Base-by-base conservation (phyloP, 2,797 vertebrate species). In the Paguma larvata region DNA sequence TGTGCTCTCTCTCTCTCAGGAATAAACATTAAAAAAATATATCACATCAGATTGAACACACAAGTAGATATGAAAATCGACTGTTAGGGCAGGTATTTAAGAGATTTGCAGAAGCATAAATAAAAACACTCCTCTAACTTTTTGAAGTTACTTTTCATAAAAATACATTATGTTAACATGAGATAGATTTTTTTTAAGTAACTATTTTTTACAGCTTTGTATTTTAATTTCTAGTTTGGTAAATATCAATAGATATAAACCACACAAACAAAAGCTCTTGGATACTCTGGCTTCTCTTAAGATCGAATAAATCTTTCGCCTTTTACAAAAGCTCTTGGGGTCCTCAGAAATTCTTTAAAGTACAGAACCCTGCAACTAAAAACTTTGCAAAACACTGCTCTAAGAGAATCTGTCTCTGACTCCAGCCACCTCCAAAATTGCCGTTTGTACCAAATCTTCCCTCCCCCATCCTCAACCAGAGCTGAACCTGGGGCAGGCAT, bases 211-310 rank as follows among this genome's bases (percentile, higher is more conserved):
- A 53, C 88, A 48, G 23, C 41, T 89, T 88, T 91, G 10, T 3
- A 5, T 90, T 92, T 73, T 84, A 65, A 85, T 48, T 87, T 94
- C 65, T 94, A 77, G 92, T 95, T 85, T 88, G 62, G 70, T 51
- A 83, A 95, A 23, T 67, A 80, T 59, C 77, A 91, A 83, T 13
- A 53, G 12, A 85, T 84, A 65, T 48, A 92, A 44, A 25, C 13
- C 44, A 89, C 62, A 88, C 41, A 79, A 88, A 91, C 34, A 67
- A 88, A 93, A 84, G 56, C 32, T 91, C 14, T 73, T 78, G 56
- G 56, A 38, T 38, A 38, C 38, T 38, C 38, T 38, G 38, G 38
- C 3, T 38, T 38, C 38, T 38, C 38, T 38, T 38, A 38, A 38
- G 38, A 38, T 38, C 38, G 38, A 38, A 38, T 38, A 38, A 38